Evolutionary conservation across 2,797 vertebrate genomes (phyloP).

Genomic region (Anguilla pacifica): DNA sequence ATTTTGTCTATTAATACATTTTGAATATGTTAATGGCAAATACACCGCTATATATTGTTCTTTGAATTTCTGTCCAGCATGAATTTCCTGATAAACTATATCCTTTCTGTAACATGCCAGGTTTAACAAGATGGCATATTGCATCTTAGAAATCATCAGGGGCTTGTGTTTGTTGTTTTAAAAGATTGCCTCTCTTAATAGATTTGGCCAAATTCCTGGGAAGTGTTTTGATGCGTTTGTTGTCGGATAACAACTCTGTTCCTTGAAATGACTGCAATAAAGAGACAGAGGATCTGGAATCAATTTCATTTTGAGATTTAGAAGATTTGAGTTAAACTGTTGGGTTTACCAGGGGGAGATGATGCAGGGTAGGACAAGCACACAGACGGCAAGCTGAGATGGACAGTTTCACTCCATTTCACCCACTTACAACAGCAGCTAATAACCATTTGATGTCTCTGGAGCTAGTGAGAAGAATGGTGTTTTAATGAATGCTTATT

Average conservation of each 20-base stretch:
- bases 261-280: neutral
- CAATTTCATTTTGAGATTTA: neutral
- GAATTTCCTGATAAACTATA: neutral
- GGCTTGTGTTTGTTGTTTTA: neutral
- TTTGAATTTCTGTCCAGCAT: neutral
- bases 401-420: neutral
- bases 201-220: neutral
- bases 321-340: neutral
- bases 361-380: neutral
- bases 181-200: slow-evolving; percentile 7
- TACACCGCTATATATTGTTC: neutral
- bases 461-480: slow-evolving; percentile 11
- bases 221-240: slow-evolving; percentile 9
- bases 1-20: too few species aligned
- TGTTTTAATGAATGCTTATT: slow-evolving; percentile 10
- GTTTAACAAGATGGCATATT: neutral
- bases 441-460: neutral
- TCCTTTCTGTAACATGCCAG: neutral
- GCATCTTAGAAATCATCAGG: neutral
- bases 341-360: neutral
- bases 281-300: neutral
- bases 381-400: neutral
- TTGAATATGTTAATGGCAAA: neutral
- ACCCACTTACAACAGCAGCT: neutral
- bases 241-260: neutral